These are phyloP conservation scores for Aviceda subcristata DNA, from an alignment of 2,113 vertebrate genomes.

Conservation along the genomic window DNA sequence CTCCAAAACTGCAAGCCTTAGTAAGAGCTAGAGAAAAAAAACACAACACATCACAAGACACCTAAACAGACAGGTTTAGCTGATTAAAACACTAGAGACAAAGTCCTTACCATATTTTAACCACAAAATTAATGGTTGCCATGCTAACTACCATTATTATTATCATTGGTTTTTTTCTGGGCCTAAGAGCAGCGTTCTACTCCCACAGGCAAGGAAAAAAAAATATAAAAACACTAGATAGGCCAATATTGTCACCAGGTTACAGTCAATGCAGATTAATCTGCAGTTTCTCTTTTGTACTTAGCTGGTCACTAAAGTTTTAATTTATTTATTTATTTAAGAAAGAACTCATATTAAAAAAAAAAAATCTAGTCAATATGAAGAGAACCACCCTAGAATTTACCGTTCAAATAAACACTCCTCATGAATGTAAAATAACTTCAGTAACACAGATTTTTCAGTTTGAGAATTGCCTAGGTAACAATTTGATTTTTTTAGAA, in stretches of 20 bases:
- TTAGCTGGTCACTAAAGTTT: not conserved
- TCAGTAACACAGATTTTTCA: not conserved
- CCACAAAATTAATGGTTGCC: not conserved
- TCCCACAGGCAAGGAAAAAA: not conserved
- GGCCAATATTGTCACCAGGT: not conserved
- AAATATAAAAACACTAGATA: not conserved
- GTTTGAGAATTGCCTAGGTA: not conserved
- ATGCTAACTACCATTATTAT: not conserved
- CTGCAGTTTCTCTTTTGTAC: not conserved
- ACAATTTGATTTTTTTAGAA: not conserved
- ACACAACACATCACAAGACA: not conserved
- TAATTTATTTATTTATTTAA: not conserved
- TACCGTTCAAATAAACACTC: not conserved
- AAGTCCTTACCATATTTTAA: not conserved
- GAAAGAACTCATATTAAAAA: not conserved
- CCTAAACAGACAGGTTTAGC: not conserved
- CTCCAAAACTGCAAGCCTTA: not conserved
- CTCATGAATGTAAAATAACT: not conserved
- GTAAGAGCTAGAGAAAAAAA: not conserved
- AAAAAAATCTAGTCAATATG: not conserved
- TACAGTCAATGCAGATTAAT: not conserved
- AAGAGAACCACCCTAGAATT: not conserved
- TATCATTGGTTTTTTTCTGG: not conserved
- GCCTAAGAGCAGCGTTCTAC: not conserved
- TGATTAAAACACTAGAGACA: not conserved